Conservation (phyloP, 1,140 invertebrate species). For the Drosophila littoralis region DNA sequence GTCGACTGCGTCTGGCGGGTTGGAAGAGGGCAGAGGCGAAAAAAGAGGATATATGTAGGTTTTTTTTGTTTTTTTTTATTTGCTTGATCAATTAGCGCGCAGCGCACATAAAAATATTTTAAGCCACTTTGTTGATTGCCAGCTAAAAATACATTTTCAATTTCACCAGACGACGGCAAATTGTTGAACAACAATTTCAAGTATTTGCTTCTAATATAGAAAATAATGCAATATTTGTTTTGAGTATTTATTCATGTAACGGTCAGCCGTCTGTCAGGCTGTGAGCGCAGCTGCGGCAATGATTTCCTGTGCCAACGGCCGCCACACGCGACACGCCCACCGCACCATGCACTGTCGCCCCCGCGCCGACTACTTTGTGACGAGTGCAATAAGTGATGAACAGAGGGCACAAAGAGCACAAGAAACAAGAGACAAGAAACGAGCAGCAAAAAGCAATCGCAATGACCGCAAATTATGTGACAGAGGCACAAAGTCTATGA, state of each 20-base stretch:
- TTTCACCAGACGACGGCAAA: constrained; percentile 8
- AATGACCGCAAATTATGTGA: constrained; percentile 38
- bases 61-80: constrained; percentile 26
- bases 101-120: constrained; percentile 32
- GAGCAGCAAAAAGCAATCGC: constrained; percentile 8
- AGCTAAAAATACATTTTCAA: constrained; percentile 41
- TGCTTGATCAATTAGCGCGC: constrained; percentile 58
- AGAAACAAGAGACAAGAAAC: constrained; percentile 5
- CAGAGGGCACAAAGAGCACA: constrained; percentile 50
- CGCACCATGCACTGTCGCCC: neutral
- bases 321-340: constrained; percentile 59
- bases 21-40: neutral
- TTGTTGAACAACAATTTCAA: constrained; percentile 12
- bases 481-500: constrained; percentile 9
- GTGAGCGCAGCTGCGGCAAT: constrained; percentile 11
- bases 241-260: constrained; percentile 3
- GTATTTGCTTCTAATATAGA: constrained; percentile 8
- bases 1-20: constrained; percentile 9
- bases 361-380: constrained; percentile 11
- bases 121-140: constrained; percentile 11
- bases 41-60: constrained; percentile 13
- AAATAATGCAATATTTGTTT: constrained; percentile 35
- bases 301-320: constrained; percentile 73
- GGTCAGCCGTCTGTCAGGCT: constrained; percentile 22
- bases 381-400: constrained; percentile 60